Base-by-base conservation (phyloP, 2,113 vertebrate species). In the Callorhinus ursinus region DNA sequence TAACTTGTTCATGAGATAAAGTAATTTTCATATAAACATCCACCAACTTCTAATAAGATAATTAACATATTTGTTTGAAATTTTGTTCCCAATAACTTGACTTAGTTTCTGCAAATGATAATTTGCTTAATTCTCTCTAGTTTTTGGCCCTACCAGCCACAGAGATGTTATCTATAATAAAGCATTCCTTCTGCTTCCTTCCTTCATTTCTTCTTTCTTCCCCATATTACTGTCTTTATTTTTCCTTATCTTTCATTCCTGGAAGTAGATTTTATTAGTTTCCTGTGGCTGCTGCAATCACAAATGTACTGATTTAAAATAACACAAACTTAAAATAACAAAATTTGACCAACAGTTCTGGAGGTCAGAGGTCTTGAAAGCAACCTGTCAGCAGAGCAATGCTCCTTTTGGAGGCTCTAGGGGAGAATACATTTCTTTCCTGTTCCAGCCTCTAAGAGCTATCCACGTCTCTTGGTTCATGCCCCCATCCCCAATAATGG, bases 51-150 rank as follows among this genome's bases (percentile, higher is more conserved):
- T 88, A 88, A 65, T 18, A 80, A 92, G 71, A 49, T 93, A 14
- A 13, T 86, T 83, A 26, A 88, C 57, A 11, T 57, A 76, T 42
- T 90, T 19, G 0, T 84, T 14, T 71, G 87, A 96, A 90, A 67
- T 14, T 57, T 24, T 0, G 69, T 93, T 93, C 1, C 1, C 4
- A 72, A 11, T 67, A 83, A 46, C 87, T 59, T 11, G 79, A 51
- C 49, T 95, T 46, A 84, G 36, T 72, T 67, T 67, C 63, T 61
- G 22, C 6, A 26, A 74, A 39, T 12, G 1, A 14, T 3, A 11
- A 18, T 87, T 77, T 57, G 55, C 90, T 95, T 88, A 81, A 81
- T 16, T 84, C 76, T 93, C 1, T 46, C 36, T 13, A 95, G 11
- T 33, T 79, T 92, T 92, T 89, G 49, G 86, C 26, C 28, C 77